Base-by-base conservation (phyloP, 1,140 invertebrate genomes). In the Thaumatotibia leucotreta region DNA sequence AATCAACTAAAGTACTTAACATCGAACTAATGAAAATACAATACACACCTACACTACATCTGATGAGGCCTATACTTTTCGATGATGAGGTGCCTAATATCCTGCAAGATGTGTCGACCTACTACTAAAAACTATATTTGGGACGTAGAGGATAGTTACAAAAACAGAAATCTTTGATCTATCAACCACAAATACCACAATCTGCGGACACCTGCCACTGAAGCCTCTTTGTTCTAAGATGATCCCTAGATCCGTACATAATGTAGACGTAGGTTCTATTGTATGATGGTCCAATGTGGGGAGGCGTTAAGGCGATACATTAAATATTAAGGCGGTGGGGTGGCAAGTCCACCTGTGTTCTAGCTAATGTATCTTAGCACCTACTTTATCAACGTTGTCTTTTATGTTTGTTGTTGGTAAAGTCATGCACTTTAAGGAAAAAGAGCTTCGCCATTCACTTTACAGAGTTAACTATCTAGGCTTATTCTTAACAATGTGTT, bases 271-370 rank as follows among this genome's bases (percentile, higher is more conserved):
- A 58, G 23, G 8, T 58, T 58, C 52, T 45, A 58, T 27, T 58
- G 52, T 29, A 27, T 58, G 50, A 54, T 54, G 24, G 52, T 6
- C 52, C 24, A 58, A 58, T 29, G 24, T 58, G 52, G 50, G 11
- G 71, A 68, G 68, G 64, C 71, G 74, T 75, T 75, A 74, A 73
- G 73, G 68, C 61, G 58, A 64, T 68, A 69, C 76, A 78, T 78
- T 64, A 76, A 78, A 76, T 78, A 78, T 78, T 76, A 74, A 78
- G 49, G 61, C 50, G 32, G 63, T 45, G 45, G 63, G 61, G 65
- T 52, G 45, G 64, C 50, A 61, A 31, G 72, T 76, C 76, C 76
- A 78, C 76, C 76, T 78, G 76, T 65, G 71, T 68, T 61, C 74
- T 8, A 61, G 29, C 23, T 31, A 50, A 32, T 31, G 63, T 33